Conservation (phyloP, 1,140 invertebrate species). For the Drosophila micromelanica region DNA sequence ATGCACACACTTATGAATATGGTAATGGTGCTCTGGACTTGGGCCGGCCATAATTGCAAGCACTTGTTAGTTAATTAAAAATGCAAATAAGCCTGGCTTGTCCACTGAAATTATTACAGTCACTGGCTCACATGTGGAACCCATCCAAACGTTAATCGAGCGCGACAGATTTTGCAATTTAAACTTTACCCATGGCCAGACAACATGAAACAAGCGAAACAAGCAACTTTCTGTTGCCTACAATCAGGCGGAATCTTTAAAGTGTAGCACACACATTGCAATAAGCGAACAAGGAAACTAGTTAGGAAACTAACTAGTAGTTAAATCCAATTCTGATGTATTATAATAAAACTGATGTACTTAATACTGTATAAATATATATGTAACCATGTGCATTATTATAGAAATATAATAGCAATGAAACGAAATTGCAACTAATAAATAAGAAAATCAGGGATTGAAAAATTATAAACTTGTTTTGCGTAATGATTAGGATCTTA, state of each 20-base stretch:
- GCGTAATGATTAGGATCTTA: too few relatives aligned
- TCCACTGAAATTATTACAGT: constrained; percentile 32
- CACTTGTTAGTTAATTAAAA: constrained; percentile 72
- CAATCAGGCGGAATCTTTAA: background rate
- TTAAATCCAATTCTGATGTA: background rate
- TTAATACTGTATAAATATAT: too few relatives aligned
- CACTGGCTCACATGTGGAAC: constrained; percentile 15
- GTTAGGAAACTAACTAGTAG: background rate
- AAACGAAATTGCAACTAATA: too few relatives aligned
- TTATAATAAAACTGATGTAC: background rate
- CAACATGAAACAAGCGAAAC: constrained; percentile 28
- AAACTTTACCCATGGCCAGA: constrained; percentile 47
- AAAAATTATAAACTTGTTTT: too few relatives aligned
- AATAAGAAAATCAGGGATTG: too few relatives aligned
- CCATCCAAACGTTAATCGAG: constrained; percentile 50
- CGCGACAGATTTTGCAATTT: constrained; percentile 53
- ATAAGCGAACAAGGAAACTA: background rate
- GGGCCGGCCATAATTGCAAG: constrained; percentile 52
- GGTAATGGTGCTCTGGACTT: constrained; percentile 34
- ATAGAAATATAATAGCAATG: too few relatives aligned
- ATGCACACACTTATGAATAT: constrained; percentile 37
- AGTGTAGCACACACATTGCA: background rate
- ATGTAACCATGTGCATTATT: too few relatives aligned
- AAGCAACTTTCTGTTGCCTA: constrained; percentile 25
- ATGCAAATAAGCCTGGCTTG: constrained; percentile 51